These are phyloP conservation scores for Trachelipus rathkii DNA, from an alignment of 1,140 invertebrate species.

Conservation along the genomic window DNA sequence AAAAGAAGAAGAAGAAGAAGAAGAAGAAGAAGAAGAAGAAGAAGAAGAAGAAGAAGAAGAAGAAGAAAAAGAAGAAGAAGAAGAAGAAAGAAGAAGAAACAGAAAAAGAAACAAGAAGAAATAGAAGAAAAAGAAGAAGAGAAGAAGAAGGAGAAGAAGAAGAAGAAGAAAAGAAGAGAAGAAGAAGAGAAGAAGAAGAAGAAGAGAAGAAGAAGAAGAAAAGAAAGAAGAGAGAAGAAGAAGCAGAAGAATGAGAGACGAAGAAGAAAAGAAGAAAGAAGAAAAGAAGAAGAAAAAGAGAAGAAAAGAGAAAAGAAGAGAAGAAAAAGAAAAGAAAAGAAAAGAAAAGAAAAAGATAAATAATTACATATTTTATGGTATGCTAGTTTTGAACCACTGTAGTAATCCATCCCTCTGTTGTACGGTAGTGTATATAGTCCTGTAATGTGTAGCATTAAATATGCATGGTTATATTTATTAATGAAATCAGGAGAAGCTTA, in stretches of 20 bases:
- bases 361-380: too few relatives aligned
- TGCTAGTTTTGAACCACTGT: too few relatives aligned
- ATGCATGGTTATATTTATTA: too few relatives aligned
- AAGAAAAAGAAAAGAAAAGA: too few relatives aligned
- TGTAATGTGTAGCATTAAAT: too few relatives aligned
- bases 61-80: too few relatives aligned
- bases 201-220: not conserved
- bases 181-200: not conserved
- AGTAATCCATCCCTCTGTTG: not conserved
- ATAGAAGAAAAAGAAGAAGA: not conserved
- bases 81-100: not conserved
- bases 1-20: not conserved
- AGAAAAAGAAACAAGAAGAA: too few relatives aligned
- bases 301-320: constrained; percentile 3
- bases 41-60: not conserved
- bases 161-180: not conserved
- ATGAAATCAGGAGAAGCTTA: too few relatives aligned
- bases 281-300: not conserved
- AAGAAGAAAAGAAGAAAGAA: not conserved
- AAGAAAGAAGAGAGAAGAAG: not conserved
- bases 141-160: not conserved
- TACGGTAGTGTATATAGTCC: too few relatives aligned
- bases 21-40: not conserved
- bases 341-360: too few relatives aligned
- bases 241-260: too few relatives aligned